These are phyloP conservation scores for Delichon dasypus DNA, from an alignment of 2,797 vertebrate species.

Conservation along the genomic window DNA sequence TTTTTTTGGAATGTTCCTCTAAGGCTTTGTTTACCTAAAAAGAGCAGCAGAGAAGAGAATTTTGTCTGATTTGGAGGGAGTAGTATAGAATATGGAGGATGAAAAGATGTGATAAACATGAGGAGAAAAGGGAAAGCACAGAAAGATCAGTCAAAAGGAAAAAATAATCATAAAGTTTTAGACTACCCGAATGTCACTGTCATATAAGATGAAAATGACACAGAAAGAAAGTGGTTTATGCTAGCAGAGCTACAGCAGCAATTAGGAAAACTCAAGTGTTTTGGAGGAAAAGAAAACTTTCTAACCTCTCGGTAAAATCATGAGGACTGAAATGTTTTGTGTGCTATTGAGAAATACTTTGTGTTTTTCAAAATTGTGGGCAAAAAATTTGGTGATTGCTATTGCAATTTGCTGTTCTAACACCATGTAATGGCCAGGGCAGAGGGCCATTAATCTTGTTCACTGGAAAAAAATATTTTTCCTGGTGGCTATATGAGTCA, in stretches of 20 bases:
- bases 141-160: not conserved
- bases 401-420: not conserved
- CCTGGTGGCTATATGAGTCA: not conserved
- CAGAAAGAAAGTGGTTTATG: not conserved
- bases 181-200: not conserved
- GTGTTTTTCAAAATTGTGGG: not conserved
- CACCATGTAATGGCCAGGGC: not conserved
- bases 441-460: conserved; percentile 21
- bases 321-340: not conserved
- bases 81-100: not conserved
- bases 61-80: not conserved
- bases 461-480: not conserved
- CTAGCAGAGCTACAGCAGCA: not conserved
- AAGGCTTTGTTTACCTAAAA: not conserved
- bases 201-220: not conserved
- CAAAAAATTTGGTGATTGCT: not conserved
- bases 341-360: not conserved
- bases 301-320: not conserved
- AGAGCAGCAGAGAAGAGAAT: not conserved
- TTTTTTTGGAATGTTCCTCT: not conserved
- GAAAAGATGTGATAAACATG: not conserved
- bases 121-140: not conserved
- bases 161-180: not conserved
- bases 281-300: not conserved
- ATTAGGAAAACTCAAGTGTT: not conserved